A percentile compares a stretch with the other conserved stretches of the same genome.
These are phyloP conservation scores for Scleropages formosus DNA, from an alignment of 2,797 vertebrate species.

Conservation along the genomic window DNA sequence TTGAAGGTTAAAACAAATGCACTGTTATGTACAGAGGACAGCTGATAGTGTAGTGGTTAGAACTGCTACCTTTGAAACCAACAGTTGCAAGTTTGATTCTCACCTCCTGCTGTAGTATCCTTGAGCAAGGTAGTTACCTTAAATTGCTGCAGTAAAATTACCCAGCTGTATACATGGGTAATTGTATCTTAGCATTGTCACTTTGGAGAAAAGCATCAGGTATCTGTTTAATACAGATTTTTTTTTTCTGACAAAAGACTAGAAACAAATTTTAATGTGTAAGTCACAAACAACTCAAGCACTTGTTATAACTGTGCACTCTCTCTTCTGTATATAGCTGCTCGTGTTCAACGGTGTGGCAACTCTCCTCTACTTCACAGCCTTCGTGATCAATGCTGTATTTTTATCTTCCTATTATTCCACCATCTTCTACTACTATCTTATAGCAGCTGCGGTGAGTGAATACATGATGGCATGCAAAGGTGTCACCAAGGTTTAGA, in stretches of 20 bases:
- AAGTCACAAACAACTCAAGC: background rate
- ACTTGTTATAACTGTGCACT: background rate
- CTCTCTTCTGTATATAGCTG: slow-evolving; percentile 50
- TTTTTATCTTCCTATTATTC: slow-evolving; percentile 33
- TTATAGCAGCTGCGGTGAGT: slow-evolving; percentile 81
- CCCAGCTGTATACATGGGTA: no score
- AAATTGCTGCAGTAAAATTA: no score
- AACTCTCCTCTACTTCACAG: slow-evolving; percentile 75
- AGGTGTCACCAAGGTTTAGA: background rate
- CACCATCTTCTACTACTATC: slow-evolving; percentile 50
- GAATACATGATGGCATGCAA: background rate
- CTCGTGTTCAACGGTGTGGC: slow-evolving; percentile 67
- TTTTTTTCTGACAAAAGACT: background rate
- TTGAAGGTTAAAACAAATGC: no score
- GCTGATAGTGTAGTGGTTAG: no score
- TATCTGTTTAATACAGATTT: no score
- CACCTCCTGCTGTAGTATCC: no score
- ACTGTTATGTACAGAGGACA: no score
- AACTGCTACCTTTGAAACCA: no score
- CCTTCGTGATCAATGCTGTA: slow-evolving; percentile 73
- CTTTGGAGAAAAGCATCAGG: no score
- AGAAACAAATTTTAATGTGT: background rate
- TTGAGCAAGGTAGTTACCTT: no score
- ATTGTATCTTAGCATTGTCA: no score
- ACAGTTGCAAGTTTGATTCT: no score